These are phyloP conservation scores for Zaprionus gabonicus DNA, from an alignment of 1,140 invertebrate genomes.

Conservation along the genomic window DNA sequence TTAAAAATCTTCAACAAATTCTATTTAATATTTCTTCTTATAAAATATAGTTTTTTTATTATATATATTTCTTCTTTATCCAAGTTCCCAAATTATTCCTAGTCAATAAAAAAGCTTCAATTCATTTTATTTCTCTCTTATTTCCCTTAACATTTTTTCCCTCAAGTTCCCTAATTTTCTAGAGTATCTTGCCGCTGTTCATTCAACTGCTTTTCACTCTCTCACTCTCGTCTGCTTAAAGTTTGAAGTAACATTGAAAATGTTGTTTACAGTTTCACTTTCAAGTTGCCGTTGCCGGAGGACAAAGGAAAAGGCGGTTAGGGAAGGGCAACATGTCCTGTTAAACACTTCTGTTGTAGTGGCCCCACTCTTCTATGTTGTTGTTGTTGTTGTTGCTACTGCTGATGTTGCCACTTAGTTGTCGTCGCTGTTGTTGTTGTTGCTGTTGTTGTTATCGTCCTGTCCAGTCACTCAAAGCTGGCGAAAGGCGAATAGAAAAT, in stretches of 20 bases:
- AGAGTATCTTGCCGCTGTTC: not conserved
- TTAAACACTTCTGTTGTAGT: constrained; percentile 16
- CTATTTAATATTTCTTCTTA: no score
- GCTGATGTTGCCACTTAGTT: constrained; percentile 46
- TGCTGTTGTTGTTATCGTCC: constrained; percentile 33
- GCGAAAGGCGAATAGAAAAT: constrained; percentile 34
- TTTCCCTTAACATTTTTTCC: not conserved
- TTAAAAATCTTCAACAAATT: no score
- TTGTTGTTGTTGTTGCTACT: constrained; percentile 10
- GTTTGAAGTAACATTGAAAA: constrained; percentile 34
- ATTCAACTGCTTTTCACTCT: not conserved
- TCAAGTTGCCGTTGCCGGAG: constrained; percentile 28
- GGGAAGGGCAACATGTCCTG: constrained; percentile 33
- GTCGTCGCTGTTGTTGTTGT: constrained; percentile 18
- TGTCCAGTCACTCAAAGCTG: constrained; percentile 38
- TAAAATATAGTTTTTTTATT: no score
- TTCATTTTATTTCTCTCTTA: not conserved
- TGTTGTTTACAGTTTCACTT: constrained; percentile 52
- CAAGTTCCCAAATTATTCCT: no score
- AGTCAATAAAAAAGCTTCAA: not conserved
- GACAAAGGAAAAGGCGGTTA: constrained; percentile 34
- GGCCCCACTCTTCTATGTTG: not conserved
- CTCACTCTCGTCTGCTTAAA: constrained; percentile 23
- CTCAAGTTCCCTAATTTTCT: not conserved
- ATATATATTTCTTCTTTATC: no score